Percentiles rank a stretch among this genome's conserved stretches.
These are phyloP conservation scores for Philaethria dido DNA, from an alignment of 2,888 invertebrate genomes.

Conservation along the genomic window DNA sequence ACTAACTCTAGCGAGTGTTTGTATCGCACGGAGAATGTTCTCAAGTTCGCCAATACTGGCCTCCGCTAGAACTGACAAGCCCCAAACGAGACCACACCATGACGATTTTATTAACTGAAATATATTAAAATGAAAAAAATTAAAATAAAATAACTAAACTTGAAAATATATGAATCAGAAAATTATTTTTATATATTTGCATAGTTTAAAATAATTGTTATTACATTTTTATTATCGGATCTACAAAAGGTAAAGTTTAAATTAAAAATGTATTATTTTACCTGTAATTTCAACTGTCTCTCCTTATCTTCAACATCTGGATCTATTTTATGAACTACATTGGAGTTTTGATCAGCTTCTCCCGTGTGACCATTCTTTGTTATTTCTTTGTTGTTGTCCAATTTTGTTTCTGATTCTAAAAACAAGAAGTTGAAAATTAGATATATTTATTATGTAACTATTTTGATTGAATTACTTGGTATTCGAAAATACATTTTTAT, in stretches of 20 bases:
- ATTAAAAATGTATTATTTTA: conserved; percentile 31
- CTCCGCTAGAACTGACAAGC: conserved; percentile 95
- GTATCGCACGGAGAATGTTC: conserved; percentile 95
- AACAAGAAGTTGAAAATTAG: conserved; percentile 9
- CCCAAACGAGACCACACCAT: conserved; percentile 97
- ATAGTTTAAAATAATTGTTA: too few relatives aligned
- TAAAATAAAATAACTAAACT: too few relatives aligned
- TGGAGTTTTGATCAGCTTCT: conserved; percentile 73
- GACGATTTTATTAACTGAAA: conserved; percentile 94
- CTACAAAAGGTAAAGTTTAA: too few relatives aligned
- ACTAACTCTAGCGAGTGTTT: conserved; percentile 94
- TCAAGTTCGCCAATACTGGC: conserved; percentile 98
- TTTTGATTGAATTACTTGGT: too few relatives aligned
- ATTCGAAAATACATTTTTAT: too few relatives aligned
- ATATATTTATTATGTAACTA: too few relatives aligned
- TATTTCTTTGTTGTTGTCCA: conserved; percentile 56
- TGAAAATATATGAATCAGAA: background rate
- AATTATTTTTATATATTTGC: background rate
- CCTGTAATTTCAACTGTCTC: conserved; percentile 65
- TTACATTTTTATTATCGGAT: too few relatives aligned
- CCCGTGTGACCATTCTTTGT: conserved; percentile 64
- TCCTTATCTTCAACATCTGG: conserved; percentile 68
- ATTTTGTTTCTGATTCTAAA: conserved; percentile 52
- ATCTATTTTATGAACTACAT: conserved; percentile 73
- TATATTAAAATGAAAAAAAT: too few relatives aligned